Base-by-base conservation (phyloP, 2,888 invertebrate species). In the Bembecia ichneumoniformis region DNA sequence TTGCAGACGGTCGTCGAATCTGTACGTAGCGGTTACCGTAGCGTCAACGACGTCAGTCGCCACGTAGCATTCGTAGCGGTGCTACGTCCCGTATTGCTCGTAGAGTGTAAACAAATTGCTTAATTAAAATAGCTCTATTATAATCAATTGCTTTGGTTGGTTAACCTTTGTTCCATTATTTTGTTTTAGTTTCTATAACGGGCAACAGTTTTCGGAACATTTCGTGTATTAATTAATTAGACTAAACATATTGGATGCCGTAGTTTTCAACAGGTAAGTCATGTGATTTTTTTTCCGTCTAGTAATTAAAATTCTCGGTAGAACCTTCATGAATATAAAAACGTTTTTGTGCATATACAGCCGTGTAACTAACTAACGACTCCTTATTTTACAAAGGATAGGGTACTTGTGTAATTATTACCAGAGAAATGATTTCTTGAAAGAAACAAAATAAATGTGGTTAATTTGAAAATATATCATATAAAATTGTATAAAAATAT, bases 41-140 rank as follows among this genome's bases (percentile, higher is more conserved):
- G 79, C 76, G 28, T 28, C 9, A 9, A 28, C 28, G 7, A 58
- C 69, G 73, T 73, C 74, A 84, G 86, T 84, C 71, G 76, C 68
- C 68, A 66, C 77, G 82, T 74, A 73, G 73, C 68, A 51, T 52
- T 62, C 75, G 80, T 77, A 77, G 72, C 63, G 52, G 49, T 49
- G 52, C 49, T 55, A 49, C 52, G 49, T 47, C 52, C 50, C 49
- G 47, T 46, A 52, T 53, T 14, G 11, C 40, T 40, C 40, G n/a
- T 13, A n/a, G 40, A 40, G 40, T 40, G 40, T 40, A 40, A 40
- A 40, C 40, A 40, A 40, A 40, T 40, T 28, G 9, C 7, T 11
- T 40, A 40, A 40, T 13, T 13, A 40, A 40, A 40, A 40, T 40
- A 7, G 28, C 9, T 9, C 0, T 17, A 17, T 17, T 3, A 17